Evolutionary conservation across 2,888 invertebrate species (phyloP), one percentile per base, ranked within the genome.

Genomic region (Taenaris catops): DNA sequence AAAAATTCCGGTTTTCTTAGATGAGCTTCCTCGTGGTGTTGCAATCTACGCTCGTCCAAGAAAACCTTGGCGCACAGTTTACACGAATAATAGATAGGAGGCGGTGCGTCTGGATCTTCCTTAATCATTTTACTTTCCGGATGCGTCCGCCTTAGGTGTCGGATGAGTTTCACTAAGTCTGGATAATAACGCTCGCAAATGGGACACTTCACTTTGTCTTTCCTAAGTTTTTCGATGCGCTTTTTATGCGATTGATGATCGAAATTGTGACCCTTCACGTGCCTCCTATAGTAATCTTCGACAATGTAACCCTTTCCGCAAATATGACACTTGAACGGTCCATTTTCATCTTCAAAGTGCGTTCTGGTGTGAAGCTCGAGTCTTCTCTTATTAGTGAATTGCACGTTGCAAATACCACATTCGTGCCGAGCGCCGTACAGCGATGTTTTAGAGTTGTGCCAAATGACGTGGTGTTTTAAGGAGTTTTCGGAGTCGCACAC

Each of bases 41-140:
- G 71, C 31, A 87, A 50, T 3, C 80, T 51, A 1, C 66, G 55
- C 38, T 76, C 75, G 38, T 80, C 74, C 4, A 69, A 46, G 55
- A 87, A 88, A 6, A 73, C 69, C 48, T 80, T 80, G 4, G 84
- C 81, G 55, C 87, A 87, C 11, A 87, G 53, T 40, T 80, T 81
- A 49, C 87, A 88, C 0, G 80, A 68, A 50, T 61, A 73, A 37
- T 73, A 72, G 1, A 51, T 54, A 4, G 58, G 70, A n/a, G 78
- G 63, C 0, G 84, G 83, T 5, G 79, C 86, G 41, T 84, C 87
- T 0, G 87, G 86, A 38, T 87, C 87, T 2, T 62, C 49, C 42
- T 87, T 87, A n/a, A 87, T 75, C 87, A 87, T 87, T 50, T 86
- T 87, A 46, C 80, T 81, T 48, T 86, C 81, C 0, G 87, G 87